A percentile compares a stretch with the other conserved stretches of the same genome.
phyloP scores from a whole-genome alignment of 2,113 vertebrate genomes.

The Blennius ocellaris region DNA sequence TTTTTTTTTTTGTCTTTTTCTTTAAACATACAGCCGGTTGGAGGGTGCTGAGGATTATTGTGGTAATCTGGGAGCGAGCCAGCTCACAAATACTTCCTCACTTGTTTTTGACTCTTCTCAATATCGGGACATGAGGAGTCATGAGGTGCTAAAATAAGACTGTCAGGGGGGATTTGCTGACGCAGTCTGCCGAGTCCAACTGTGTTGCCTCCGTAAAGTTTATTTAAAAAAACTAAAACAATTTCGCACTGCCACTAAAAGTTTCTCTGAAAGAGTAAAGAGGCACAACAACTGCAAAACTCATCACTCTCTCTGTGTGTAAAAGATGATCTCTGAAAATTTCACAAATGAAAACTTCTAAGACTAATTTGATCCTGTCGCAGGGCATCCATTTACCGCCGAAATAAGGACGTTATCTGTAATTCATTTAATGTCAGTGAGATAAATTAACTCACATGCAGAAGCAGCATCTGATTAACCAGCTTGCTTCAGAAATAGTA shows the following conservation, averaged over 20 bases:
- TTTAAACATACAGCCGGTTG: slow-evolving; percentile 41
- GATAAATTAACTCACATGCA: slow-evolving; percentile 66
- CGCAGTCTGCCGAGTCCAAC: slow-evolving; percentile 2
- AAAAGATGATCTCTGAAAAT: slow-evolving; percentile 24
- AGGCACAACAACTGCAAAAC: neutral
- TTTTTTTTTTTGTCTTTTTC: too few relatives aligned
- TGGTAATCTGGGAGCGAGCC: slow-evolving; percentile 48
- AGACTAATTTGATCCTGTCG: slow-evolving; percentile 51
- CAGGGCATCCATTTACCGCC: slow-evolving; percentile 50
- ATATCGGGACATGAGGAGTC: slow-evolving; percentile 26
- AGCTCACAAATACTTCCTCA: slow-evolving; percentile 22
- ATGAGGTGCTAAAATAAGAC: neutral
- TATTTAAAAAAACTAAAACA: neutral
- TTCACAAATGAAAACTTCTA: slow-evolving; percentile 29
- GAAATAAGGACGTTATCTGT: slow-evolving; percentile 48
- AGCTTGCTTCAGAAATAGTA: slow-evolving; percentile 6
- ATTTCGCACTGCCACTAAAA: neutral
- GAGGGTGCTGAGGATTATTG: slow-evolving; percentile 42
- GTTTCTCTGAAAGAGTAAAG: slow-evolving; percentile 22
- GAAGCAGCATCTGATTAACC: slow-evolving; percentile 44
- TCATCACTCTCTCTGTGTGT: slow-evolving; percentile 45
- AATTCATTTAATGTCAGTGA: slow-evolving; percentile 49
- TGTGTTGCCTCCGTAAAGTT: slow-evolving; percentile 5
- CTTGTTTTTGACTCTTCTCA: slow-evolving; percentile 37
- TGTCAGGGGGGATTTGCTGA: neutral